Evolutionary conservation across 2,113 vertebrate genomes (phyloP), one percentile per base, ranked within the genome.

Genomic region (Hymenochirus boettgeri): DNA sequence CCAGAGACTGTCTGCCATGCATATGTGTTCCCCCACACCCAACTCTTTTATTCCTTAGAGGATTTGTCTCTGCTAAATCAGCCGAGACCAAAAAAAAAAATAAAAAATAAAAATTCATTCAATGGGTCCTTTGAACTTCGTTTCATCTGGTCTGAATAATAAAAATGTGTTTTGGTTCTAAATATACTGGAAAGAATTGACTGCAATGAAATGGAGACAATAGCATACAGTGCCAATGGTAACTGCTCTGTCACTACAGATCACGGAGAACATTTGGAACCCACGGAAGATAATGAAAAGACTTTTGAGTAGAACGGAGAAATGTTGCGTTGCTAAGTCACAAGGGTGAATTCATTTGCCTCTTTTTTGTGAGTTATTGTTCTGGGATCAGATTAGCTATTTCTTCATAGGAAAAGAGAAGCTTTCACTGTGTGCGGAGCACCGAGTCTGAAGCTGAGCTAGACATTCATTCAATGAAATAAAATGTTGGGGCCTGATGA

Each of bases 141-240:
- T 80, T 83, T 83, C 89, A 90, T 88, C 87, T 90, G 89, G 85
- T 80, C 79, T 86, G 81, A 82, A 81, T 76, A 86, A 79, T 77
- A 82, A 86, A 31, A 85, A 83, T 82, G 83, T 83, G 80, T 76
- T 75, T 61, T 76, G 73, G 77, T 81, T 73, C 73, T 85, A 84
- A 80, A 82, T n/a, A 85, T 66, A 77, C 71, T 84, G 85, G 78
- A 84, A 82, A 80, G 79, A 62, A 58, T 71, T 42, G 18, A 25
- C 45, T 50, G 12, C 31, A 50, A 45, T 26, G 26, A 35, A 57
- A 51, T 17, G 77, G 77, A 82, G 81, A 83, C 79, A 80, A 84
- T 83, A 82, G 76, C n/a, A 67, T 74, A 80, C 71, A 60, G 42
- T 57, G 63, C 64, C 71, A 76, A 77, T 82, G 80, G 85, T 85